Evolutionary conservation across 2,797 vertebrate species (phyloP), one percentile per base, ranked within the genome.

Genomic region (Rhyacichthys aspro): DNA sequence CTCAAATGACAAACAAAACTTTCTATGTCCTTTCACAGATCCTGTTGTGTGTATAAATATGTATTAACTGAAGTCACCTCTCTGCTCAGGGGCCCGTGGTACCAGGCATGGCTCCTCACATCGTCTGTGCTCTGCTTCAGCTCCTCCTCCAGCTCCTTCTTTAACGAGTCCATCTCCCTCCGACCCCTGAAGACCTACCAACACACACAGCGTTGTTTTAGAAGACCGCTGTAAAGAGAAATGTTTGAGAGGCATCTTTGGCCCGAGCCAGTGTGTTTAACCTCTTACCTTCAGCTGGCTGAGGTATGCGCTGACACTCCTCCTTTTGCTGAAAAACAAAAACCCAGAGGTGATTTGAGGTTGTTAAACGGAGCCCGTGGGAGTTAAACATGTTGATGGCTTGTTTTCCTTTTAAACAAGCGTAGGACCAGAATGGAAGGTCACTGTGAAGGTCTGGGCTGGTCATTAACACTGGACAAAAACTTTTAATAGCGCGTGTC

Each of bases 91-190:
- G 73, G 81, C 5, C 94, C 93, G 0, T 96, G 94, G 88, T 93
- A 96, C 95, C 95, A 96, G 1, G 93, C 91, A 0, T 95, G 95
- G 72, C 90, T 91, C 74, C 88, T 81, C 16, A 89, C 84, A 57
- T 95, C 90, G 0, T 95, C 93, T 0, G 84, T 91, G 78, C 85
- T 89, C 33, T 94, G 86, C 76, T 94, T 94, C 63, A 94, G 83
- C 74, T 94, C 92, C 73, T 95, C 94, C 76, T 94, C 94, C 70
- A 95, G 86, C 78, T 94, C 94, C 72, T 94, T 95, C 82, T 89
- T 93, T 43, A 95, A 59, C 1, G 73, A 82, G 41, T 92, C 89
- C 88, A 91, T 93, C 68, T 90, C 86, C 48, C 41, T 86, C 18
- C 79, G 83, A 38, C 84, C 82, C 7, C 86, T 80, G 47, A 91